Percentiles rank a stretch among this genome's conserved stretches.
Conservation (phyloP, 2,797 vertebrate species). For the Silurus aristotelis region DNA sequence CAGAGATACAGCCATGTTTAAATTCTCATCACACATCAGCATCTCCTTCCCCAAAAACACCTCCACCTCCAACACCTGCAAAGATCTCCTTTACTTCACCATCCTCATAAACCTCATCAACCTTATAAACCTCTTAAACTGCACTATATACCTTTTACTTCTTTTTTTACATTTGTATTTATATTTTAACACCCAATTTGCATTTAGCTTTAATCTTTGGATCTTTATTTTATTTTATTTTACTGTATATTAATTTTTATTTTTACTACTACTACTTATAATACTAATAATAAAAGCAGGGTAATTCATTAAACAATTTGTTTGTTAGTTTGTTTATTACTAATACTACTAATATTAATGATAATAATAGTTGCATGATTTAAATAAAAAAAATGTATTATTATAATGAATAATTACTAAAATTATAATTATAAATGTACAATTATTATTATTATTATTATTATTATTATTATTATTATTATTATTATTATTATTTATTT, state of each 20-base stretch:
- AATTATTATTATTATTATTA: background rate
- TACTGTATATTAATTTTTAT: no score
- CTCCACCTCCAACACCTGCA: background rate
- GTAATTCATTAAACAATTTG: no score
- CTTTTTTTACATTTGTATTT: background rate
- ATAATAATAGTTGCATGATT: no score
- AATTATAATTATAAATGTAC: no score
- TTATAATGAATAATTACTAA: no score
- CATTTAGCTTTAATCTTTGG: background rate
- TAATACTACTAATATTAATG: no score
- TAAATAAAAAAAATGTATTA: no score
- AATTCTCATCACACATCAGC: constrained; percentile 53
- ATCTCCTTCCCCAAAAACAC: constrained; percentile 4
- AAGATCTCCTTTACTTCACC: no score
- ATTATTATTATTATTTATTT: background rate
- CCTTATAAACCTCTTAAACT: background rate
- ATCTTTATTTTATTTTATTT: background rate
- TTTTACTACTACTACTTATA: no score
- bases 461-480: background rate
- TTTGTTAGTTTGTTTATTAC: no score
- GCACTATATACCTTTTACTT: background rate
- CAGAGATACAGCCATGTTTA: constrained; percentile 51
- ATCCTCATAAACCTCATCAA: no score
- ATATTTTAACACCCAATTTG: background rate
- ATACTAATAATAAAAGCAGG: no score